Base-by-base conservation (phyloP, 2,888 invertebrate genomes). In the Eilema caniola region DNA sequence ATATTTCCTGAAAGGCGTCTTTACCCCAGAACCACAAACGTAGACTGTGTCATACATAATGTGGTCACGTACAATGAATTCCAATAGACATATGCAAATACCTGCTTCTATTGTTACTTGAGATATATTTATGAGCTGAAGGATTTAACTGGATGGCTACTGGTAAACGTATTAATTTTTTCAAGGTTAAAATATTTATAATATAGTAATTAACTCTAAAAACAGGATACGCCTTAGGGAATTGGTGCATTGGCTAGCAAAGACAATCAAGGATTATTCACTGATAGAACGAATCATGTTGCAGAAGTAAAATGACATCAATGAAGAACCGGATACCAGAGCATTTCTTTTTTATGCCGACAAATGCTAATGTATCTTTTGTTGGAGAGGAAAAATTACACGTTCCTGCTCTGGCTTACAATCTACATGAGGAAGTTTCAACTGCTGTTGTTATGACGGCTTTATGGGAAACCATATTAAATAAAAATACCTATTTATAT, bases 81-180 rank as follows among this genome's bases (percentile, higher is more conserved):
- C 25, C n/a, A 53, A 57, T 25, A 57, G 16, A 37, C 23, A 31
- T 56, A 28, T 75, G 74, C 57, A 74, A 62, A 66, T 67, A 75
- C 67, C 60, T 70, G 72, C 66, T 68, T 47, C n/a, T 20, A 66
- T 56, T 68, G 62, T 61, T 41, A 14, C 53, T 53, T 16, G 2
- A 76, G 73, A 28, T 65, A 69, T 74, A 75, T 28, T 3, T 68
- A 76, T 80, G 76, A 75, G 71, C 25, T 41, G 59, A 57, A 62
- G 28, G 25, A 24, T 68, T 59, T 25, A 47, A 33, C 47, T 53
- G 62, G 60, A 47, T 62, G 31, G 11, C 20, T 61, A 16, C 59
- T 33, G 41, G 47, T 23, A 24, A 47, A 53, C 16, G 60, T 8
- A 53, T 67, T 47, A 47, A 47, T 62, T 28, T 47, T 31, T 23